A percentile compares a stretch with the other conserved stretches of the same genome.
Evolutionary conservation across 2,797 vertebrate species (phyloP).

Genomic region (Cossypha dichroa): DNA sequence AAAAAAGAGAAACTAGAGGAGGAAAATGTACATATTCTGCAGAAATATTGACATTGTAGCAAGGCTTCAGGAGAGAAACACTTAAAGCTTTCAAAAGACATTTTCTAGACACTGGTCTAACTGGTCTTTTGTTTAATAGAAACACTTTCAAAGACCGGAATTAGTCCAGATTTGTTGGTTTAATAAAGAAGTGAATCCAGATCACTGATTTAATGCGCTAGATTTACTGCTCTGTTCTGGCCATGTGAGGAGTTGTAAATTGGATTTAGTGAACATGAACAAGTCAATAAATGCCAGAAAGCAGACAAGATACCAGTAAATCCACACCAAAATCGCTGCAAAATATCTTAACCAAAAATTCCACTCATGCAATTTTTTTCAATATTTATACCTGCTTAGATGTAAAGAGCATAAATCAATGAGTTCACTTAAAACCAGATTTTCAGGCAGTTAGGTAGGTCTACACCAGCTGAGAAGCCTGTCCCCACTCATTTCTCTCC

Average conservation of each 20-base stretch:
- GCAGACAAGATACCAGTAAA: slow-evolving; percentile 1
- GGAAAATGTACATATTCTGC: background rate
- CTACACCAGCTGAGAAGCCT: background rate
- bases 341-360: background rate
- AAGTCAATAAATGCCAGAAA: slow-evolving; percentile 52
- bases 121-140: slow-evolving; percentile 20
- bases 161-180: slow-evolving; percentile 57
- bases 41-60: background rate
- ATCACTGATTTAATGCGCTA: slow-evolving; percentile 41
- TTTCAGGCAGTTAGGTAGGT: background rate
- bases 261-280: slow-evolving; percentile 29
- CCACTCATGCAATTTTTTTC: background rate
- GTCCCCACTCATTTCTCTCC: background rate
- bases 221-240: slow-evolving; percentile 39
- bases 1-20: fast-evolving
- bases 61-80: background rate
- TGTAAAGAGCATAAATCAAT: background rate
- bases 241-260: slow-evolving; percentile 42
- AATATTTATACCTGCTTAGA: background rate
- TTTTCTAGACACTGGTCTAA: slow-evolving; percentile 4
- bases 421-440: background rate
- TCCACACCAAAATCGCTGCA: slow-evolving; percentile 14
- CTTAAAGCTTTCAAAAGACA: background rate
- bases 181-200: slow-evolving; percentile 49
- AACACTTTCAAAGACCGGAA: background rate